Conservation (phyloP, 1,140 invertebrate species). For the Drosophila sp. region DNA sequence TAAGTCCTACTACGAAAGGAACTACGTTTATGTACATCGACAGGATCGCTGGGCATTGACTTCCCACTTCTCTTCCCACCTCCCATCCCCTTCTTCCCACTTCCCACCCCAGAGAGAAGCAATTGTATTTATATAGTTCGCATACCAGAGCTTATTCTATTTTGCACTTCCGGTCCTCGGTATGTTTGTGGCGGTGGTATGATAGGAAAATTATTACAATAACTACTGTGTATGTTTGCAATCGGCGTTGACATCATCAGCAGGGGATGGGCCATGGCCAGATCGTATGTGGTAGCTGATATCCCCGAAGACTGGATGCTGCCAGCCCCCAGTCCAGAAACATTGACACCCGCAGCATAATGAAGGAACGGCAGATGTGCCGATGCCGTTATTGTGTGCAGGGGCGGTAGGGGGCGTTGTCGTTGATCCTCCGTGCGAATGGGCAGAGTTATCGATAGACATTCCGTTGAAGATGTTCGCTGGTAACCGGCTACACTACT, state of each 20-base stretch:
- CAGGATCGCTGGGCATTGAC: conserved; percentile 17
- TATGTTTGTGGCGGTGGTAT: conserved; percentile 67
- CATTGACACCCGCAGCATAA: conserved; percentile 64
- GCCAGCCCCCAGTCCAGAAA: conserved; percentile 47
- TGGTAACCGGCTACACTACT: conserved; percentile 28
- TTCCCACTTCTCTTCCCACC: too few species aligned
- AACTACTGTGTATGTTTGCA: conserved; percentile 64
- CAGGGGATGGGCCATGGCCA: conserved; percentile 71
- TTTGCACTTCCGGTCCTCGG: conserved; percentile 65
- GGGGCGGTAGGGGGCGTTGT: conserved; percentile 67
- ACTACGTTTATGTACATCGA: conserved; percentile 67
- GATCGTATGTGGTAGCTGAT: conserved; percentile 59
- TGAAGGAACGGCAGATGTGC: conserved; percentile 72
- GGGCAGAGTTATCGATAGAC: conserved; percentile 40
- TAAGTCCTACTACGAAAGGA: conserved; percentile 67
- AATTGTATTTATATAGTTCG: conserved; percentile 62
- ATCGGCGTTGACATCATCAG: conserved; percentile 74
- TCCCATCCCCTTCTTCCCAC: too few species aligned
- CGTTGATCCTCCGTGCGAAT: conserved; percentile 48
- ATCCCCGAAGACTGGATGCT: conserved; percentile 51
- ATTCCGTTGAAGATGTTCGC: conserved; percentile 53
- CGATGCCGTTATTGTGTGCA: conserved; percentile 73
- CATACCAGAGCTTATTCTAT: conserved; percentile 76
- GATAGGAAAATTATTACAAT: conserved; percentile 69
- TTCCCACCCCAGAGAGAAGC: not conserved